Evolutionary conservation across 1,140 invertebrate species (phyloP).

Genomic region (Periplaneta americana): DNA sequence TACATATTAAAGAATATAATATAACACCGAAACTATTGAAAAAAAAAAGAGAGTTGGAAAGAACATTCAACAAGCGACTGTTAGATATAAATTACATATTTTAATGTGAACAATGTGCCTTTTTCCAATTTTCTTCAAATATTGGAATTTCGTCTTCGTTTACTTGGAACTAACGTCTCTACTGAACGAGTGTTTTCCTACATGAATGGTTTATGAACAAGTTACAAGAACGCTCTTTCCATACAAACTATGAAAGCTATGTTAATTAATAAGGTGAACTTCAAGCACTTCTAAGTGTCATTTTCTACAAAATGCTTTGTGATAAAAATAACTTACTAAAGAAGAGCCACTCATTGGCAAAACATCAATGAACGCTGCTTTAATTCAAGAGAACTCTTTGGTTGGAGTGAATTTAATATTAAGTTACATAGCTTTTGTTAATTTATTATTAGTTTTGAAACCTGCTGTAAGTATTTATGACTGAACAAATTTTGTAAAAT

Average conservation of each 20-base stretch:
- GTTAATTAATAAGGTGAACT: no score
- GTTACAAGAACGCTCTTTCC: not conserved
- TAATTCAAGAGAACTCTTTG: no score
- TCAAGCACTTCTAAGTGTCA: constrained; percentile 36
- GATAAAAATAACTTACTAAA: no score
- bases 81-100: not conserved
- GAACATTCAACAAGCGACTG: not conserved
- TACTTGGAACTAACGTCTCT: not conserved
- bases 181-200: not conserved
- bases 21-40: not conserved
- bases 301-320: no score
- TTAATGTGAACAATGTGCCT: no score
- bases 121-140: not conserved
- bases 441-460: no score
- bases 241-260: constrained; percentile 1
- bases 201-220: no score
- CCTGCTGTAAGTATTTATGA: no score
- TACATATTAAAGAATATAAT: no score
- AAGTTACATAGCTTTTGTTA: no score
- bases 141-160: constrained; percentile 9
- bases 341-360: not conserved
- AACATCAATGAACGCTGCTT: not conserved
- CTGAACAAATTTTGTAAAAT: no score
- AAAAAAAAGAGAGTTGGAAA: not conserved
- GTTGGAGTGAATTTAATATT: no score